Evolutionary conservation across 1,140 invertebrate species (phyloP), one percentile per base, ranked within the genome.

Genomic region (Psilanteris sp.): DNA sequence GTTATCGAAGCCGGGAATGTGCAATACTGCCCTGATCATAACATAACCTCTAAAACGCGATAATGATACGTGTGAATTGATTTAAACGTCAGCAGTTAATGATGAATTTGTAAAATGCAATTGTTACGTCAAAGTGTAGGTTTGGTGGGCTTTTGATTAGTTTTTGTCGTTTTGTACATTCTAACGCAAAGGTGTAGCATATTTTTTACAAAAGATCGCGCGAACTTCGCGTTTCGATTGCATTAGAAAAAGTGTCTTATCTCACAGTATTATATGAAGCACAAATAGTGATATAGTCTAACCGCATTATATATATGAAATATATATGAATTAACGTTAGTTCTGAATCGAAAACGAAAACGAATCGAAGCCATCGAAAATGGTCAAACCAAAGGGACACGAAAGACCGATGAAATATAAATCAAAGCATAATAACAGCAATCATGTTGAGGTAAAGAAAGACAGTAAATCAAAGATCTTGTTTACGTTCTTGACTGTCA

Each of bases 401-500:
- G 72, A 76, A 11, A 64, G 54, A 27, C 26, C 41, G 7, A 39
- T 66, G 10, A 79, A 77, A 50, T 64, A 52, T 29, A 76, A 78
- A 68, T 5, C 48, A 27, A 62, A 57, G 11, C 44, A 61, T n/a
- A 46, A 37, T 27, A 71, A 41, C 16, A 62, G 48, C n/a, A 78
- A 46, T 59, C 27, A 59, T 15, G 34, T 11, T 9, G 75, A 72
- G 16, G 13, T 32, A 9, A 82, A 79, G 10, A 82, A 74, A 15
- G 57, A 79, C 18, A 61, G 14, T 11, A 78, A 74, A 41, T 79
- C 62, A 7, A 81, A 76, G 11, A 57, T 79, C 6, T 66, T 83
- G 6, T 82, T 83, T 72, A 71, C 50, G 16, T 55, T 79, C 27
- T 37, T 80, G 13, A 74, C 74, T 16, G 27, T 55, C 24, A 59